phyloP scores from a whole-genome alignment of 1,140 invertebrate species.

The Bombus cullumanus region DNA sequence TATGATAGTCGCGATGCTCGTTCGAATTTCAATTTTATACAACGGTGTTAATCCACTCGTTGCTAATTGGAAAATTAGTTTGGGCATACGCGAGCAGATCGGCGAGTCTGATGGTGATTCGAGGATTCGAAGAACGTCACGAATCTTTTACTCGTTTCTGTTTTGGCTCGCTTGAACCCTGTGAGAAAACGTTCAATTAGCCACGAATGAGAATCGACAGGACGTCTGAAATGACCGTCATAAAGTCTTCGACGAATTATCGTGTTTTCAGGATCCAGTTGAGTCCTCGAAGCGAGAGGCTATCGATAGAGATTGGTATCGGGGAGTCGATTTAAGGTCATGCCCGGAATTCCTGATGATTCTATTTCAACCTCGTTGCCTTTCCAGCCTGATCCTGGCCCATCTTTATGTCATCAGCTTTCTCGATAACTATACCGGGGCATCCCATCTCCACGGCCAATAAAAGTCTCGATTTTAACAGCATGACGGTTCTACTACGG shows the following conservation, averaged over 20 bases:
- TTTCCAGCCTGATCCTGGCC: constrained; percentile 36
- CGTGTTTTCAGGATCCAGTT: constrained; percentile 74
- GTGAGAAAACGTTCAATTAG: constrained; percentile 81
- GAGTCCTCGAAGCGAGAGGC: constrained; percentile 52
- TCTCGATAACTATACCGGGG: constrained; percentile 35
- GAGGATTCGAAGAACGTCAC: constrained; percentile 13
- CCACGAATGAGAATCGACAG: constrained; percentile 74
- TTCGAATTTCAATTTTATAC: constrained; percentile 58
- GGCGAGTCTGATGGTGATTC: constrained; percentile 29
- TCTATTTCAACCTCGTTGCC: constrained; percentile 57
- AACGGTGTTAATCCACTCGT: constrained; percentile 9
- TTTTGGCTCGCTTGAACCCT: constrained; percentile 57
- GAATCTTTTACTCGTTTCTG: constrained; percentile 46
- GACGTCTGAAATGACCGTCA: constrained; percentile 73
- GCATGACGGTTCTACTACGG: not conserved
- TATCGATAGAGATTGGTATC: constrained; percentile 69
- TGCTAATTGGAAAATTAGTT: constrained; percentile 68
- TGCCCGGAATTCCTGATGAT: constrained; percentile 63
- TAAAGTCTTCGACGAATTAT: constrained; percentile 73
- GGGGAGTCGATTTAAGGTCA: constrained; percentile 61
- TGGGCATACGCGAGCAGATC: constrained; percentile 16
- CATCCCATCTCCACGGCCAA: constrained; percentile 21
- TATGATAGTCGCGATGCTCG: not conserved
- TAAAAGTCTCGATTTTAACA: constrained; percentile 44
- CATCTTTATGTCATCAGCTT: constrained; percentile 57